These are phyloP conservation scores for Porites evermanni DNA, from an alignment of 92 coral and sea anemone species.

Conservation along the genomic window DNA sequence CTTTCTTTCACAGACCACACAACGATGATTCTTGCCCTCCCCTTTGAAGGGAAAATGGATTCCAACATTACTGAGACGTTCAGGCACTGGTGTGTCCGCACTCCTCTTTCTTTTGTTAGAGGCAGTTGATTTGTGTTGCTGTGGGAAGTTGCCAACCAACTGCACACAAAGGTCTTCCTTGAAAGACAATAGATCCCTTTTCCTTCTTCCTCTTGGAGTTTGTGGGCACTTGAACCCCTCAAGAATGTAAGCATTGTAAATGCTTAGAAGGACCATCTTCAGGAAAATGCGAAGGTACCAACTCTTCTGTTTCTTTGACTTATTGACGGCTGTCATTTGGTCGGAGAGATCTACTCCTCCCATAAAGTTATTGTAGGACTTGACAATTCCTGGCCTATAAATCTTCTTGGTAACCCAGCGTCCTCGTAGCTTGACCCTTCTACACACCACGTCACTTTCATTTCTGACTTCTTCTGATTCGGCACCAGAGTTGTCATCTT, in stretches of 20 bases:
- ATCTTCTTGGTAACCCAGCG: slow-evolving; percentile 17
- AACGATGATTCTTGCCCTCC: too few species aligned
- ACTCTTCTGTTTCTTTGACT: neutral
- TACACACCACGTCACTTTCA: neutral
- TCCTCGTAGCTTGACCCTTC: slow-evolving; percentile 30
- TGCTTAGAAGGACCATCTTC: too few species aligned
- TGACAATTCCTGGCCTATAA: slow-evolving; percentile 52
- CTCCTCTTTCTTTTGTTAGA: slow-evolving; percentile 27
- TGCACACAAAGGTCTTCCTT: slow-evolving; percentile 42
- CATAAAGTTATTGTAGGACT: slow-evolving; percentile 55
- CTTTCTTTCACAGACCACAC: too few species aligned
- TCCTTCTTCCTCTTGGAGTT: slow-evolving; percentile 32
- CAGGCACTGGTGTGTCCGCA: slow-evolving; percentile 30
- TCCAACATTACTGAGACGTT: neutral
- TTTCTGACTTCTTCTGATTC: slow-evolving; percentile 19
- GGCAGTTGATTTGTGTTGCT: neutral
- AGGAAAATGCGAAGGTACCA: too few species aligned
- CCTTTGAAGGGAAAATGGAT: too few species aligned
- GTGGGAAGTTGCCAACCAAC: too few species aligned
- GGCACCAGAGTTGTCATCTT: slow-evolving; percentile 21
- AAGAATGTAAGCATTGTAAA: slow-evolving; percentile 20
- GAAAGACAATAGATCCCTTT: slow-evolving; percentile 40
- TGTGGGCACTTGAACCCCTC: slow-evolving; percentile 27
- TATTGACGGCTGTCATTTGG: slow-evolving; percentile 53
- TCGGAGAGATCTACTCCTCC: slow-evolving; percentile 62